Base-by-base conservation (phyloP, 2,797 vertebrate species). In the Parauchenoglanis punctatus region DNA sequence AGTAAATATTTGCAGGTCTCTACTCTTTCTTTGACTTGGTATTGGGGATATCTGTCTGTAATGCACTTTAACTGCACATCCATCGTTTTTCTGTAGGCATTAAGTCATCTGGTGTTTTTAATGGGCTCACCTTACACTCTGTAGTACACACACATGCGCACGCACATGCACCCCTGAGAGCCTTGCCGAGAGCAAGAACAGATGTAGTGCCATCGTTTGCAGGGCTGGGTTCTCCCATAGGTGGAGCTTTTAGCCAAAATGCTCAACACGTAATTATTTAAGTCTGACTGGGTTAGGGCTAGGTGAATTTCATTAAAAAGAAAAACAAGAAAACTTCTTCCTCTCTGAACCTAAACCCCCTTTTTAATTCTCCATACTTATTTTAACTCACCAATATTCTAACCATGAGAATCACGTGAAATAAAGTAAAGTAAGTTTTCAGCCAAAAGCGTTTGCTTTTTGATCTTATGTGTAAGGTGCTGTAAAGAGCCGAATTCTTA, bases 131-230 rank as follows among this genome's bases (percentile, higher is more conserved):
- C 90, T 90, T 91, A 89, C 88, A 85, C 40, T 81, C 68, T 85
- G 75, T 87, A 76, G 85, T 17, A 13, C 44, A 49, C 40, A 5
- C 72, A 75, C 70, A 52, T 46, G n/a, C 35, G 11, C 72, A 75
- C 23, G 49, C n/a, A 52, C 75, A 59, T 28, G 23, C 7, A 59
- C 56, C 23, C 56, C 31, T 61, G 77, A 81, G 78, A 81, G 31
- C 88, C 86, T 85, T 86, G 88, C 88, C 59, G 89, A 86, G 85
- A 88, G 87, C 70, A 28, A 68, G 49, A 89, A 78, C 89, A 90
- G 72, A 88, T 88, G 90, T 85, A 90, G 90, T 90, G 90, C 52
- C 90, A 84, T 87, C 59, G 15, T 87, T 90, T 80, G 84, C 67
- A 78, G 67, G 23, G 54, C 75, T 81, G 31, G 77, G 82, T 85